Base-by-base conservation (phyloP, 2,888 invertebrate species). In the Thysanoteuthis rhombus region DNA sequence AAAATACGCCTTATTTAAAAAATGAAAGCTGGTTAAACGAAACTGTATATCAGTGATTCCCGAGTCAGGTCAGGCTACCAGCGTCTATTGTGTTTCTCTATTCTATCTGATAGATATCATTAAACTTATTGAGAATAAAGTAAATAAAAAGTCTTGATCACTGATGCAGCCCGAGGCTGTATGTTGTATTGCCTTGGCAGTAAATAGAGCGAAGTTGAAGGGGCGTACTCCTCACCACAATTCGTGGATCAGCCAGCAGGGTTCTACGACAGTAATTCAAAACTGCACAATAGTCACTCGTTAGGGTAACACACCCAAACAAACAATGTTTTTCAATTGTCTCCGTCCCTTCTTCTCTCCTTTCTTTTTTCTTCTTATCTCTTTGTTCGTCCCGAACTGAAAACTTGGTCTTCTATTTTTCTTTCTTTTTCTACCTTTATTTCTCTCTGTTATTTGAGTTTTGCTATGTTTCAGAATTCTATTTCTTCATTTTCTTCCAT, bases 391-490 rank as follows among this genome's bases (percentile, higher is more conserved):
- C 42, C n/a, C 10, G 42, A 42, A 42, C 16, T 42, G n/a, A n/a
- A 42, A 42, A 42, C 16, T 16, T 42, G 42, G 16, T 42, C 0
- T 42, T 42, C 8, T 42, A 25, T 28, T 58, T 12, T 1, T 28
- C 2, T 8, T 75, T 75, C 1, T 75, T 75, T n/a, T n/a, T 75
- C 0, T n/a, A n/a, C n/a, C 16, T 75, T 36, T n/a, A n/a, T n/a
- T n/a, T 36, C n/a, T 75, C n/a, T 32, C 19, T n/a, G 3, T n/a
- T 16, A 36, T 75, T 75, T 3, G 8, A 42, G 16, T 42, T 42
- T 6, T n/a, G n/a, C n/a, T n/a, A n/a, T n/a, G 16, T 12, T 58
- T n/a, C 0, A n/a, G 2, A 10, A 32, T n/a, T 1, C 1, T 19
- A 10, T n/a, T n/a, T n/a, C n/a, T n/a, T 75, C n/a, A 0, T 75